Percentiles rank a stretch among this genome's conserved stretches.
These are phyloP conservation scores for Melolontha melolontha DNA, from an alignment of 2,888 invertebrate species.

Conservation along the genomic window DNA sequence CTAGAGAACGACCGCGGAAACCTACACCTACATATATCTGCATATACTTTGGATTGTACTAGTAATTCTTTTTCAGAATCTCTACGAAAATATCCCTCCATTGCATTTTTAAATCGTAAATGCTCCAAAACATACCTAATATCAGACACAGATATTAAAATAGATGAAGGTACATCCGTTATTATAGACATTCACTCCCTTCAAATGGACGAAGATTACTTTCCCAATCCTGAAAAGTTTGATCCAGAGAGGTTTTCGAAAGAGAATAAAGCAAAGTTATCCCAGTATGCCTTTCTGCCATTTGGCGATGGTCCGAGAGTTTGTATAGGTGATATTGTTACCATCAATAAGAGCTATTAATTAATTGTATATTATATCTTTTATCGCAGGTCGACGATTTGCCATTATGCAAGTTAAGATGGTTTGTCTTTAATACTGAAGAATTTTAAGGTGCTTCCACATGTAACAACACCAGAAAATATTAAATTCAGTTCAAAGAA, in stretches of 20 bases:
- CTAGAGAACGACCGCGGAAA: no score
- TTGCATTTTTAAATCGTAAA: constrained; percentile 67
- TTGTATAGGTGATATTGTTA: constrained; percentile 67
- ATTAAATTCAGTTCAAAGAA: constrained; percentile 62
- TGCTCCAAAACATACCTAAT: constrained; percentile 68
- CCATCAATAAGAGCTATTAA: background rate
- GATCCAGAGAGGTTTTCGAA: constrained; percentile 71
- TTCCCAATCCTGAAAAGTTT: constrained; percentile 70
- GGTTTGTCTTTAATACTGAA: constrained; percentile 67
- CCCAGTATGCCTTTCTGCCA: constrained; percentile 67
- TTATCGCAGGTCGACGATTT: constrained; percentile 66
- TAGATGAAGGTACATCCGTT: constrained; percentile 68
- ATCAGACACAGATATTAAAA: constrained; percentile 65
- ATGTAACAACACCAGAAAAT: constrained; percentile 58
- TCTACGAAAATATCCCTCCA: constrained; percentile 71
- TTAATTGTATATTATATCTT: background rate
- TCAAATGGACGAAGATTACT: constrained; percentile 71
- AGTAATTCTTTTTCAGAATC: constrained; percentile 65
- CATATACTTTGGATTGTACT: background rate
- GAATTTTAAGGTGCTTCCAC: constrained; percentile 60
- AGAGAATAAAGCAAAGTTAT: constrained; percentile 64
- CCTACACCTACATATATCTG: no score
- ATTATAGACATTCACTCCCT: constrained; percentile 70
- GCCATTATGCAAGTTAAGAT: constrained; percentile 69
- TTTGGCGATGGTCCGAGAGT: constrained; percentile 71